These are phyloP conservation scores for Pyrgilauda ruficollis DNA, from an alignment of 2,113 vertebrate species.

Conservation along the genomic window DNA sequence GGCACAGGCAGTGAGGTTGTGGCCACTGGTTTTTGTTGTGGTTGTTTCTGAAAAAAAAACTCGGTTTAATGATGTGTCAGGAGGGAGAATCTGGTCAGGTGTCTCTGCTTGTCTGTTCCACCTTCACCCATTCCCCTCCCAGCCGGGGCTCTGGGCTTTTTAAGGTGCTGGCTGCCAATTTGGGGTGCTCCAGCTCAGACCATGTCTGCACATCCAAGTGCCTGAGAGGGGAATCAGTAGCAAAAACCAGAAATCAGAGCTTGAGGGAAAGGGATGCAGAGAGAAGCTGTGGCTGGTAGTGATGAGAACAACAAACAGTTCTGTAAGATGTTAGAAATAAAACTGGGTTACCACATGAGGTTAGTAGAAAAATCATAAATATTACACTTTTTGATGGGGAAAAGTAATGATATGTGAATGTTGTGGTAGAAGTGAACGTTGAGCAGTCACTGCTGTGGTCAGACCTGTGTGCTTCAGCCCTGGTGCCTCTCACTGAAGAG, in stretches of 20 bases:
- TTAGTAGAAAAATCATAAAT: not conserved
- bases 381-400: not conserved
- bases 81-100: not conserved
- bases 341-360: not conserved
- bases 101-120: not conserved
- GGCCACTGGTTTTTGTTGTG: not conserved
- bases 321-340: not conserved
- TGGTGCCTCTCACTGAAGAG: not conserved
- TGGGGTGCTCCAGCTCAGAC: rapidly evolving
- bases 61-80: not conserved
- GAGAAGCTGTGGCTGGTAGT: not conserved
- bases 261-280: not conserved
- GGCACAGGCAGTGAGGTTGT: not conserved
- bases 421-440: not conserved
- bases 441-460: not conserved
- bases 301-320: not conserved
- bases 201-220: not conserved
- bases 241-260: not conserved
- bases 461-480: not conserved
- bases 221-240: not conserved
- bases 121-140: not conserved
- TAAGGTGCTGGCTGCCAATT: not conserved
- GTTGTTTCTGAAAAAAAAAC: not conserved
- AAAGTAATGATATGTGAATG: not conserved
- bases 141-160: not conserved